phyloP scores from a whole-genome alignment of 2,888 invertebrate genomes.

The Napeogenes sylphis region DNA sequence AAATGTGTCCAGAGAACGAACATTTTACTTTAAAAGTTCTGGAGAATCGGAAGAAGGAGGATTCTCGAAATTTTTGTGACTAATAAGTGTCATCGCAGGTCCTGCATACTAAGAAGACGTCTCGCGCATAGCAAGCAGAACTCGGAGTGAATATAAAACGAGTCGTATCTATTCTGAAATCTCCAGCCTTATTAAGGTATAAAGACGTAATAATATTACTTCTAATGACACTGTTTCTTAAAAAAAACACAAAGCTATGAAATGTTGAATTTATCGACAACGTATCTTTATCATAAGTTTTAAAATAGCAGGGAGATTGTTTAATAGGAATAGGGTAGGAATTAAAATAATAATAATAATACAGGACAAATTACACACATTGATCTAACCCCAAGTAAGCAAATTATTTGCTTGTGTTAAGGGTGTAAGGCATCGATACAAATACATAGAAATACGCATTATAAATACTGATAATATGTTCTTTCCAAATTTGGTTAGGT shows the following conservation, averaged over 20 bases:
- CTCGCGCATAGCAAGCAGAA: slow-evolving; percentile 65
- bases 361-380: too few relatives aligned
- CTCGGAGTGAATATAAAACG: slow-evolving; percentile 70
- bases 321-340: slow-evolving; percentile 29
- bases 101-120: slow-evolving; percentile 71
- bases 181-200: slow-evolving; percentile 48
- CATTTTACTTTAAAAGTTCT: slow-evolving; percentile 60
- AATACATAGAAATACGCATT: too few relatives aligned
- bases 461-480: too few relatives aligned
- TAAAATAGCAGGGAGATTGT: slow-evolving; percentile 15
- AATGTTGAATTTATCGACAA: too few relatives aligned
- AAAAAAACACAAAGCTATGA: too few relatives aligned
- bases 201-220: slow-evolving; percentile 35
- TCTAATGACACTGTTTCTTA: slow-evolving; percentile 25
- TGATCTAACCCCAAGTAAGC: too few relatives aligned
- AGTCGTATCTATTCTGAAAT: slow-evolving; percentile 55
- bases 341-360: too few relatives aligned
- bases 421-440: too few relatives aligned
- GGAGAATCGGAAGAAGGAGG: slow-evolving; percentile 48
- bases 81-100: slow-evolving; percentile 68
- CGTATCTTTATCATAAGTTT: not conserved
- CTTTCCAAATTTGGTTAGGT: too few relatives aligned
- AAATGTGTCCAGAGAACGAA: slow-evolving; percentile 58
- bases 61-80: slow-evolving; percentile 72
- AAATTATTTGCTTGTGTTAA: too few relatives aligned